Base-by-base conservation (phyloP, 2,797 vertebrate species). In the Propithecus perrieri region DNA sequence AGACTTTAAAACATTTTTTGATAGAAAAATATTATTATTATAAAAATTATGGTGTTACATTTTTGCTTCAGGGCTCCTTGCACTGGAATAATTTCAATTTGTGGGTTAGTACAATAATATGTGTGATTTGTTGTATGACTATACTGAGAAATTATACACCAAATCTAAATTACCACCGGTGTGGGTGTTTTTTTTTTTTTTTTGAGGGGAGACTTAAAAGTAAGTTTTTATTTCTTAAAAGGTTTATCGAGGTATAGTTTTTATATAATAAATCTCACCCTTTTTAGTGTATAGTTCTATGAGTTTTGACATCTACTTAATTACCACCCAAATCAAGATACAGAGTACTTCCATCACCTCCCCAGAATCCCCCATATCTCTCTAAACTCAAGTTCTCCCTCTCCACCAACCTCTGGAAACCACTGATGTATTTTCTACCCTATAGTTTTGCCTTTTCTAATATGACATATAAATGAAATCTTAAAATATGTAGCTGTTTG, bases 301-400 rank as follows among this genome's bases (percentile, higher is more conserved):
- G 94, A 87, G 12, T 53, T 94, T 96, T 91, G 75, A 38, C 14
- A 89, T 38, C 71, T 94, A 43, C 35, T 50, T 85, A 48, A 48
- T 65, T 81, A 33, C 28, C 46, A 57, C 41, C 11, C n/a, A 92
- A 81, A 53, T 69, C 41, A 94, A 71, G 30, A 91, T 14, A 57
- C 5, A 88, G 46, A 30, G 38, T 3, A 38, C 35, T 92, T 96
- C 11, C n/a, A 46, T 93, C 3, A 63, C 48, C 20, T 53, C 33
- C 28, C 5, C 26, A n/a, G 65, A 48, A 74, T 35, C 30, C 28
- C 28, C 15, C 46, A 46, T 22, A 41, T 43, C 8, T 38, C n/a
- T 76, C 4, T 85, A 6, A 48, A 84, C 14, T 92, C 33, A 74
- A 8, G 33, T 69, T 35, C 8, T 80, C 13, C 2, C 10, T 71